Conservation (phyloP, 2,113 vertebrate genomes). For the Lipophrys pholis region DNA sequence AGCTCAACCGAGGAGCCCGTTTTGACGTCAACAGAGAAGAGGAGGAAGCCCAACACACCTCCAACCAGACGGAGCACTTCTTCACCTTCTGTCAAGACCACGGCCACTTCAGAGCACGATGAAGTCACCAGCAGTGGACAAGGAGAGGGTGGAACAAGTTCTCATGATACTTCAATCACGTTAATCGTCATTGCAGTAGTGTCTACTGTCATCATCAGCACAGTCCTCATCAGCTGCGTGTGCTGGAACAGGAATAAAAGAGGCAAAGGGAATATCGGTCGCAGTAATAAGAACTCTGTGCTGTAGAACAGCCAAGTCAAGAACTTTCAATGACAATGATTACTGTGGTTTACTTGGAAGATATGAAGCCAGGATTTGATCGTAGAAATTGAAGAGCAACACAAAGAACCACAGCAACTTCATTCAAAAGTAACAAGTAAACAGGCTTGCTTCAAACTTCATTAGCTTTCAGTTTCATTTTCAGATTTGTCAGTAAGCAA, state of each 20-base stretch:
- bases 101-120: slow-evolving; percentile 40
- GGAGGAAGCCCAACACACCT: slow-evolving; percentile 50
- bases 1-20: slow-evolving; percentile 44
- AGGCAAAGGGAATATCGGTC: slow-evolving; percentile 62
- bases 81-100: slow-evolving; percentile 48
- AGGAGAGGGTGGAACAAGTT: slow-evolving; percentile 14
- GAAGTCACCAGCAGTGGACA: slow-evolving; percentile 44
- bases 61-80: slow-evolving; percentile 53
- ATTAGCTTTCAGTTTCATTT: slow-evolving; percentile 2
- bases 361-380: slow-evolving; percentile 4
- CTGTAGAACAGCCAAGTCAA: slow-evolving; percentile 52
- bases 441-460: slow-evolving; percentile 4
- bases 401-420: not conserved
- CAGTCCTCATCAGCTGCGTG: slow-evolving; percentile 65
- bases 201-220: slow-evolving; percentile 67
- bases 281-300: slow-evolving; percentile 69
- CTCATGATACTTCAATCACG: slow-evolving; percentile 27
- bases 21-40: slow-evolving; percentile 57
- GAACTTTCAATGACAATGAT: slow-evolving; percentile 29
- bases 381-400: slow-evolving; percentile 11
- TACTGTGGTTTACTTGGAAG: slow-evolving; percentile 2
- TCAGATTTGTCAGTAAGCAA: slow-evolving; percentile 9
- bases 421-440: slow-evolving; percentile 2
- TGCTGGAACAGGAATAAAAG: slow-evolving; percentile 75
- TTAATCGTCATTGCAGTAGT: slow-evolving; percentile 70